These are phyloP conservation scores for Pseudochirops cupreus DNA, from an alignment of 2,797 vertebrate genomes.

Conservation along the genomic window DNA sequence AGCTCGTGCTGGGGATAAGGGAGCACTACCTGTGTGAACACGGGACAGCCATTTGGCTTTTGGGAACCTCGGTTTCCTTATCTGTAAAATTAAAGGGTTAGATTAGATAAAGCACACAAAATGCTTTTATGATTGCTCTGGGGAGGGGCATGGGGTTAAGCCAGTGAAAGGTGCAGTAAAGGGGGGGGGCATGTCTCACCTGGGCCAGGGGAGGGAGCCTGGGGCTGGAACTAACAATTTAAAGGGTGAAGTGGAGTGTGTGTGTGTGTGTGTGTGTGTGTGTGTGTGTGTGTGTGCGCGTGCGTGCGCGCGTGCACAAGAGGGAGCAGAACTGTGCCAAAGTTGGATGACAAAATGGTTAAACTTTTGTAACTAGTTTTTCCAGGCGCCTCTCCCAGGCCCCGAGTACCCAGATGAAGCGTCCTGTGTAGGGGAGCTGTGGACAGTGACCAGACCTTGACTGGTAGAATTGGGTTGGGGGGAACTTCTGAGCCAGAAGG, in stretches of 20 bases:
- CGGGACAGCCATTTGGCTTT: neutral
- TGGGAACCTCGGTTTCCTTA: neutral
- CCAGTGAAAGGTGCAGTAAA: neutral
- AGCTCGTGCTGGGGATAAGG: neutral
- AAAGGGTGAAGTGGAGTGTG: neutral
- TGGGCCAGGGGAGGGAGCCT: constrained; percentile 1
- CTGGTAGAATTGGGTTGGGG: neutral
- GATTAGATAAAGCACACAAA: neutral
- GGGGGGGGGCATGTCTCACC: neutral
- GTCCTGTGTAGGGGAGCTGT: neutral
- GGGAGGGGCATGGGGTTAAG: neutral
- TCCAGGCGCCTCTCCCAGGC: neutral
- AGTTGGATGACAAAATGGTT: neutral
- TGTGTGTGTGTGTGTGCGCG: neutral
- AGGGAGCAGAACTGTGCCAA: too few species aligned
- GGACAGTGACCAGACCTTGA: neutral
- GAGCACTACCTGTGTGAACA: neutral
- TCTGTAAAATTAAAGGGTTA: neutral
- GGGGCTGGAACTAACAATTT: neutral
- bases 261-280: neutral
- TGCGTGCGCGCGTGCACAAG: neutral
- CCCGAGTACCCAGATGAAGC: neutral
- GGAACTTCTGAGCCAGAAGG: neutral
- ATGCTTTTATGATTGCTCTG: neutral
- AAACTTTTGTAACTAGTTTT: neutral